phyloP scores from a whole-genome alignment of 2,888 invertebrate genomes.

The Andrena minutula region DNA sequence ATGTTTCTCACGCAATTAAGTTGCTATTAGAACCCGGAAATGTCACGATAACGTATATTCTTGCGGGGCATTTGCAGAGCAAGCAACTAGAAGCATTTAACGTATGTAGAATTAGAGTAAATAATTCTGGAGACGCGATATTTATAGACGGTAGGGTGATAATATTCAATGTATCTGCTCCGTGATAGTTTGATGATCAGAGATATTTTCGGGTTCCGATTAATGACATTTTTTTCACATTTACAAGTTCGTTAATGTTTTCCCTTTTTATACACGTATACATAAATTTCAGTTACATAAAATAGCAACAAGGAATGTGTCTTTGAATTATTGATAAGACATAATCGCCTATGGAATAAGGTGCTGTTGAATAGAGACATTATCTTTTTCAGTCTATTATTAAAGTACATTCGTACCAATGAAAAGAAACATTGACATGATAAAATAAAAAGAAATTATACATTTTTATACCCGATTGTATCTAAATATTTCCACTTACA shows the following conservation, averaged over 20 bases:
- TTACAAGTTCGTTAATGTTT: slow-evolving; percentile 55
- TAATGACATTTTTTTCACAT: slow-evolving; percentile 57
- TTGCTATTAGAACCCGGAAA: slow-evolving; percentile 67
- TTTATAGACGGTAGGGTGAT: slow-evolving; percentile 2
- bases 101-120: neutral
- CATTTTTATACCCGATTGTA: slow-evolving; percentile 64
- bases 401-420: slow-evolving; percentile 39
- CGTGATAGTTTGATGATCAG: slow-evolving; percentile 31
- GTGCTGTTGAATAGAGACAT: slow-evolving; percentile 42
- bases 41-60: slow-evolving; percentile 49
- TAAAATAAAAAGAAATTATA: slow-evolving; percentile 51
- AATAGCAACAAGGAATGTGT: slow-evolving; percentile 11
- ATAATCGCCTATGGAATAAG: slow-evolving; percentile 36
- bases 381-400: slow-evolving; percentile 37
- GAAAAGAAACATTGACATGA: slow-evolving; percentile 48
- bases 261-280: slow-evolving; percentile 52
- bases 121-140: slow-evolving; percentile 7
- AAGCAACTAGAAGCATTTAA: slow-evolving; percentile 19
- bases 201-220: slow-evolving; percentile 65
- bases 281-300: slow-evolving; percentile 27
- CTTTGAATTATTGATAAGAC: slow-evolving; percentile 39
- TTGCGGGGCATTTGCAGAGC: slow-evolving; percentile 23
- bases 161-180: slow-evolving; percentile 20
- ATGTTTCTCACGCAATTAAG: slow-evolving; percentile 72
- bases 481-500: slow-evolving; percentile 34